Conservation (phyloP, 2,888 invertebrate species). For the Theodoxus fluviatilis region DNA sequence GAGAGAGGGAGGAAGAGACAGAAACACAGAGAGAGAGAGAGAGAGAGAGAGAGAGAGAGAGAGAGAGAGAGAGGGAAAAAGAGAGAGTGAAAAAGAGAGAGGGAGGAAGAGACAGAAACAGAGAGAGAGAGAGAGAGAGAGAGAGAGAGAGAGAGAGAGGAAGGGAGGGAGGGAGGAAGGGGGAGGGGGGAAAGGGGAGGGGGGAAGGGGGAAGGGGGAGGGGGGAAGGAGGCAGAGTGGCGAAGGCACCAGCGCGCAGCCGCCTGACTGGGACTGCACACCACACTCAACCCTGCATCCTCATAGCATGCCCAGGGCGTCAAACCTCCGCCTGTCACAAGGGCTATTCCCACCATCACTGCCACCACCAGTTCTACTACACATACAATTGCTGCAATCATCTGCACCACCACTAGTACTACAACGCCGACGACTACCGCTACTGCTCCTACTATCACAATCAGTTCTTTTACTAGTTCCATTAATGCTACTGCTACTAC, state of each 20-base stretch:
- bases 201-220: no score
- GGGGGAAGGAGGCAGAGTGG: no score
- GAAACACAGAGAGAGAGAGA: no score
- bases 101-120: neutral
- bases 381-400: conserved; percentile 5
- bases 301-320: no score
- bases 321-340: no score
- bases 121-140: conserved; percentile 11
- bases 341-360: neutral
- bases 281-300: no score
- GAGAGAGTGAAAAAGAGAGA: neutral
- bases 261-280: no score
- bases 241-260: no score
- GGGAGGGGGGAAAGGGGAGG: no score
- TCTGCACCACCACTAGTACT: neutral
- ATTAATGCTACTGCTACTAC: neutral
- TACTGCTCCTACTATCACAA: neutral
- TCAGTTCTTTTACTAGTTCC: neutral
- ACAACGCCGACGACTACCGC: neutral
- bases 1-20: no score
- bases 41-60: no score
- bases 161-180: neutral
- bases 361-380: neutral
- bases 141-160: neutral
- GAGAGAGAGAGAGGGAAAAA: neutral